A percentile compares a stretch with the other conserved stretches of the same genome.
phyloP scores from a whole-genome alignment of 2,113 vertebrate genomes.

The Tonatia bakeri region DNA sequence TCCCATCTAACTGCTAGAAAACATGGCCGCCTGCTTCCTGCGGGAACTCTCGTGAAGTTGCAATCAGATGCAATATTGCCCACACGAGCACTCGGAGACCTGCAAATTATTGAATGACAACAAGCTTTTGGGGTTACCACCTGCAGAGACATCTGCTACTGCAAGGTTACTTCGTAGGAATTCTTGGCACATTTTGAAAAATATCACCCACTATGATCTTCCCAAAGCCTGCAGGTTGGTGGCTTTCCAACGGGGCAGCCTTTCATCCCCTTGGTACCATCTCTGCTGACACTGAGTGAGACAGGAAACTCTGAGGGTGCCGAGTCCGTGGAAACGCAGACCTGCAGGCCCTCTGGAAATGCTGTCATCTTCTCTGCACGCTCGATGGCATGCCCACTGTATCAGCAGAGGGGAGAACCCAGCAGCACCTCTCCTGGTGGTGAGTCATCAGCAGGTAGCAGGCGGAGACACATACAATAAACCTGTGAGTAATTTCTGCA shows the following conservation, averaged over 20 bases:
- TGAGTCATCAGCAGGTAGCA: neutral
- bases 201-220: neutral
- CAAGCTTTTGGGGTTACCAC: neutral
- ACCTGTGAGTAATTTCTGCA: neutral
- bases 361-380: neutral
- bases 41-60: neutral
- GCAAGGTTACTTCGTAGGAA: neutral
- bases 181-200: neutral
- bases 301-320: neutral
- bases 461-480: neutral
- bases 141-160: neutral
- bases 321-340: neutral
- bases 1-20: neutral
- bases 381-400: neutral
- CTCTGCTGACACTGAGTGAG: neutral
- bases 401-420: neutral
- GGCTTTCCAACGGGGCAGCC: neutral
- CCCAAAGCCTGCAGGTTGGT: neutral
- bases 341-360: neutral
- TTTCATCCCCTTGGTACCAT: neutral
- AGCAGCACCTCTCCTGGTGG: neutral
- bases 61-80: neutral
- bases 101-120: neutral
- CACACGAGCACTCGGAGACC: neutral
- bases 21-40: neutral